These are phyloP conservation scores for Sciurus niger DNA, from an alignment of 2,113 vertebrate genomes.

Conservation along the genomic window DNA sequence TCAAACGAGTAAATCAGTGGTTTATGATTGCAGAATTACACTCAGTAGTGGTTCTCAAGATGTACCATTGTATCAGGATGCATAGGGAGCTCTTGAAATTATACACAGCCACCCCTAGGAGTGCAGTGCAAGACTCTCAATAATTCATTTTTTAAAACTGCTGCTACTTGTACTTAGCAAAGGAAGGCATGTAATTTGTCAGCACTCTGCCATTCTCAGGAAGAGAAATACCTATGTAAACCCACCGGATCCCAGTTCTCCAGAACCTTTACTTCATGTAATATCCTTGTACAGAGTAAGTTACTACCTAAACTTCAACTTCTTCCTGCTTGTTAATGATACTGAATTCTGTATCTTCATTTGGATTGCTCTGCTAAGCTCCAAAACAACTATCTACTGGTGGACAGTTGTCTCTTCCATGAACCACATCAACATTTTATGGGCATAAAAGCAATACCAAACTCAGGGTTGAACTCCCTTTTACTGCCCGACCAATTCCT, in stretches of 20 bases:
- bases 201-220: background rate
- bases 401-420: background rate
- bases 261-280: background rate
- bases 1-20: background rate
- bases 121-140: background rate
- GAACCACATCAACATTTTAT: too few relatives aligned
- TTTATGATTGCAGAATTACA: background rate
- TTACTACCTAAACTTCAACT: background rate
- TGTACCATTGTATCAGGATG: background rate
- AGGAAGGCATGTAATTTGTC: background rate
- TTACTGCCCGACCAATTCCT: background rate
- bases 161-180: background rate
- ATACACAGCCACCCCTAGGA: background rate
- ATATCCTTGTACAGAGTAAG: background rate
- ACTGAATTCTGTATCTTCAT: background rate
- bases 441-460: background rate
- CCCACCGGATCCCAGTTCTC: background rate
- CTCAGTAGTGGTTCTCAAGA: background rate
- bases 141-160: slow-evolving; percentile 2
- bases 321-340: background rate
- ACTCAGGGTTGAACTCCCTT: background rate
- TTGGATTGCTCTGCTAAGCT: background rate
- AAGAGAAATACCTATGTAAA: background rate
- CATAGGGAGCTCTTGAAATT: background rate
- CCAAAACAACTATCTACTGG: background rate